Base-by-base conservation (phyloP, 2,113 vertebrate species). In the Hydropotes inermis region DNA sequence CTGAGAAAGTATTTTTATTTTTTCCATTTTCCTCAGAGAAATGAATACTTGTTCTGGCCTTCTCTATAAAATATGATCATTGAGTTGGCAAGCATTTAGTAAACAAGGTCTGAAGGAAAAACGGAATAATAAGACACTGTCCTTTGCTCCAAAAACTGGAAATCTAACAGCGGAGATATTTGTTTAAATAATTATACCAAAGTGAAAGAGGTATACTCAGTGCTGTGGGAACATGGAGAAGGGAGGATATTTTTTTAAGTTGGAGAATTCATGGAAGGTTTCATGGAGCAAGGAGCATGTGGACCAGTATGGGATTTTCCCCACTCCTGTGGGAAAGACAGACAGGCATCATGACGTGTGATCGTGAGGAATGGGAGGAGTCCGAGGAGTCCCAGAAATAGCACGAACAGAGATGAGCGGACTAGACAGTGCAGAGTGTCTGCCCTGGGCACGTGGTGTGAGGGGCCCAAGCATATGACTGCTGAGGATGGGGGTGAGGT, bases 1-100 rank as follows among this genome's bases (percentile, higher is more conserved):
- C 23, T 61, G 23, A 96, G 79, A 95, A 92, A 83, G n/a, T 87
- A 36, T 67, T 30, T 60, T 93, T 58, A 83, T 76, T 95, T 92
- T 95, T 88, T 52, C 47, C n/a, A 64, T 92, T 95, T 81, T 94
- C 36, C 43, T 67, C n/a, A 70, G 79, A 14, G 64, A 93, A 95
- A 27, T 57, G 50, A 84, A 95, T 87, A 89, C 50, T 83, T 43
- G 45, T 47, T 92, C 27, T 87, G 8, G 28, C 54, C 57, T 79
- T 94, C 74, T 58, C 47, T 82, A 28, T 92, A 95, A 93, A 94
- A 43, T 90, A 67, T 13, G 43, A 61, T 84, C 43, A 28, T 74
- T 95, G 74, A 27, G 0, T 94, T 70, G n/a, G 52, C 81, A 87
- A 67, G 27, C 14, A 10, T 87, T 84, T 83, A 81, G 43, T 87